Percentiles rank a stretch among this genome's conserved stretches.
Evolutionary conservation across 2,888 invertebrate species (phyloP).

Genomic region (Pseudeuparius sepicola): DNA sequence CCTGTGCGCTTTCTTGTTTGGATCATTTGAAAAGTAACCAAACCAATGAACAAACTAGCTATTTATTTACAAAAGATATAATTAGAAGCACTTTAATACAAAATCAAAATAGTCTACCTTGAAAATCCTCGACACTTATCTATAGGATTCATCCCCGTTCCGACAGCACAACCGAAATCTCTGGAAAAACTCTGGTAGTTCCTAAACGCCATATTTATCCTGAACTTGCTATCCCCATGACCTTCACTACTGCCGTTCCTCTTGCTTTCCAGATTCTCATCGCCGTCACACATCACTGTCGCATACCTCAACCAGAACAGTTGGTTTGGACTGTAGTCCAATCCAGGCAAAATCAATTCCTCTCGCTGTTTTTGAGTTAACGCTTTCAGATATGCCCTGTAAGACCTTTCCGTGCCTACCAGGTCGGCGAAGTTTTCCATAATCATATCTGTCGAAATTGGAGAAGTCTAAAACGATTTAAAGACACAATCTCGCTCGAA

Average conservation of each 20-base stretch:
- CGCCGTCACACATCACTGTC: conserved; percentile 25
- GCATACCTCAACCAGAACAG: conserved; percentile 39
- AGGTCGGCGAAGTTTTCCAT: conserved; percentile 89
- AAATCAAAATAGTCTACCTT: too few species aligned
- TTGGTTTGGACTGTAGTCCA: conserved; percentile 52
- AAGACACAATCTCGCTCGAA: too few species aligned
- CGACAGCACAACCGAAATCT: conserved; percentile 28
- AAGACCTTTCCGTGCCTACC: conserved; percentile 80
- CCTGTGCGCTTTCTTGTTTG: too few species aligned
- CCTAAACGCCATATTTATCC: conserved; percentile 24
- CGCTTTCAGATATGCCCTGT: conserved; percentile 69
- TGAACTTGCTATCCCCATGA: conserved; percentile 24
- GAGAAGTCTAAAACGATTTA: too few species aligned
- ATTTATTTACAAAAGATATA: too few species aligned
- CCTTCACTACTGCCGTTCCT: too few species aligned
- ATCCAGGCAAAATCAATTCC: too few species aligned
- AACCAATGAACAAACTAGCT: too few species aligned
- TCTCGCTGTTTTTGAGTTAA: conserved; percentile 54
- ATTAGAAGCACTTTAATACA: too few species aligned
- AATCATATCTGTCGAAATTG: too few species aligned
- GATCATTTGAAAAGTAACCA: too few species aligned
- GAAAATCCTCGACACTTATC: conserved; percentile 27
- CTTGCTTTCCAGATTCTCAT: too few species aligned
- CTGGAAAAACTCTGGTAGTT: conserved; percentile 28
- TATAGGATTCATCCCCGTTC: conserved; percentile 28